Evolutionary conservation across 2,113 vertebrate species (phyloP), one percentile per base, ranked within the genome.

Genomic region (Scomber scombrus): DNA sequence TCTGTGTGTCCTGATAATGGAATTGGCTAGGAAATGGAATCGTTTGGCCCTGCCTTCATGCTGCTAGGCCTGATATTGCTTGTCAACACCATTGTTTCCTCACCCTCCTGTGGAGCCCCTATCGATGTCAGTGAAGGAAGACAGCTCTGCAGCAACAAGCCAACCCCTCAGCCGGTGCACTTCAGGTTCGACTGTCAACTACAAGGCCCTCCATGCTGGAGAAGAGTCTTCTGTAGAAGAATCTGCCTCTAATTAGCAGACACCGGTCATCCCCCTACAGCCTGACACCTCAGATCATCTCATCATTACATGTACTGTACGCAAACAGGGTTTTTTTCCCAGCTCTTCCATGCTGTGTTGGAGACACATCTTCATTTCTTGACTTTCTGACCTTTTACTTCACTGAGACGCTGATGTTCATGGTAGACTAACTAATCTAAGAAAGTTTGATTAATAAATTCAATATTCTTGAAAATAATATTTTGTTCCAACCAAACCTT

Each of bases 1-100:
- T 89, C 90, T 91, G 90, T 82, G 85, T 89, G 90, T 87, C 88
- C 85, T 85, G 92, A 90, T 93, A 94, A 92, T 93, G 91, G 90
- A 92, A 88, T 91, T 92, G 94, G 84, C 90, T 86, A 80, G 86
- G 91, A 92, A 92, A 89, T 88, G 82, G 86, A 91, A 91, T 92
- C 78, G 80, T 90, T 90, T 88, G 91, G 91, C 88, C 83, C 85
- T 82, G 80, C 80, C 84, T 92, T 86, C 83, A 76, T 81, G 88
- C 89, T 86, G 85, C 81, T 84, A 61, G 81, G 73, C 76, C 88
- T 76, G 90, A 91, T 89, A 86, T 74, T 71, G 85, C 89, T 90
- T 88, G 92, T 92, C 88, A 88, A 91, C 92, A 87, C 86, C 80
- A 86, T 92, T 92, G 92, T 93, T 89, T 88, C 80, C 74, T 64